Conservation (phyloP, 2,797 vertebrate genomes). For the Rhincodon typus region DNA sequence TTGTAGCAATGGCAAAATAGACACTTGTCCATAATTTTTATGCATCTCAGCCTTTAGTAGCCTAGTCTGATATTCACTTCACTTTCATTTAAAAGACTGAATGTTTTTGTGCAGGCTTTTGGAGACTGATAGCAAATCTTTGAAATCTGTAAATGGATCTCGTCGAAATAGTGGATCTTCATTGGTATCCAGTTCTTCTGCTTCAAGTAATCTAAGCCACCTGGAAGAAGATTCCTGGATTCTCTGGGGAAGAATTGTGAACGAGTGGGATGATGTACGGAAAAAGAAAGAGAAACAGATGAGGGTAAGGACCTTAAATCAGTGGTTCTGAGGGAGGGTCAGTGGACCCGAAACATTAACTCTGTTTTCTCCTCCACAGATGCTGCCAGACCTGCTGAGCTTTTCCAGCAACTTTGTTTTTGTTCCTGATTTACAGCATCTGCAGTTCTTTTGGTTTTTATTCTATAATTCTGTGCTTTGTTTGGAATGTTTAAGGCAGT, state of each 20-base stretch:
- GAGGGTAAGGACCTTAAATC: conserved; percentile 66
- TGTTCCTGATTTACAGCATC: too few species aligned
- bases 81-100: background rate
- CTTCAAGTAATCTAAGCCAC: conserved; percentile 95
- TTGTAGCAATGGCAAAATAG: background rate
- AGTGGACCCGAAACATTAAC: too few species aligned
- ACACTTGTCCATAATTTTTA: background rate
- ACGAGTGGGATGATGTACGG: conserved; percentile 94
- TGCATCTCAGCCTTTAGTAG: background rate
- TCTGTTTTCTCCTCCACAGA: too few species aligned
- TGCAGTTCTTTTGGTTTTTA: too few species aligned
- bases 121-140: conserved; percentile 92
- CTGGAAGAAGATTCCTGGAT: conserved; percentile 97
- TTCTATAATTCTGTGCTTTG: too few species aligned
- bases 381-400: too few species aligned
- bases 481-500: too few species aligned
- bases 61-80: background rate
- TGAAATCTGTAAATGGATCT: conserved; percentile 92
- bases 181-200: conserved; percentile 94
- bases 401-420: too few species aligned
- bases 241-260: conserved; percentile 95
- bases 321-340: background rate
- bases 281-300: conserved; percentile 98
- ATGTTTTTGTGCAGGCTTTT: conserved; percentile 68
- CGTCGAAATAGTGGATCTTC: conserved; percentile 94